Evolutionary conservation across 2,797 vertebrate species (phyloP).

Genomic region (Diceros bicornis): DNA sequence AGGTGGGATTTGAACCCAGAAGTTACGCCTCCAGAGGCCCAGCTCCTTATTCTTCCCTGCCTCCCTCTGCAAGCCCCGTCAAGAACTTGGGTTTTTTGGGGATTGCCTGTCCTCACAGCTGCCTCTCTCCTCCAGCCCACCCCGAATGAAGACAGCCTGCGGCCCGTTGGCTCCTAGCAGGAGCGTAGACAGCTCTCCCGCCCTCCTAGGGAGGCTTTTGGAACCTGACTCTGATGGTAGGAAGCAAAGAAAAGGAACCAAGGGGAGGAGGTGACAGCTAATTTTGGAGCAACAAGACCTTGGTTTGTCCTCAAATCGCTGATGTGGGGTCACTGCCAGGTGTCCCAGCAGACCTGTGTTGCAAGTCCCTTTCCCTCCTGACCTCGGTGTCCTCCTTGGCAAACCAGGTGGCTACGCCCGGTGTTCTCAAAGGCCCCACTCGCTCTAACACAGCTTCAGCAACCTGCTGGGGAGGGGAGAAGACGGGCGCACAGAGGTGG

Average conservation of each 20-base stretch:
- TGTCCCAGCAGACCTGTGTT: not conserved
- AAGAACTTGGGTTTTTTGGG: not conserved
- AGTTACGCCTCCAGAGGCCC: not conserved
- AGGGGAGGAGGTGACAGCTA: not conserved
- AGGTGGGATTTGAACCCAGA: not conserved
- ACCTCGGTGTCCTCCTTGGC: not conserved
- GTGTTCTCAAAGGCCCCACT: not conserved
- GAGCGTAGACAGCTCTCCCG: not conserved
- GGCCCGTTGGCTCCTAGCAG: not conserved
- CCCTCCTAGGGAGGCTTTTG: not conserved
- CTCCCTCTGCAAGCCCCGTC: not conserved
- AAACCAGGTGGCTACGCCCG: not conserved
- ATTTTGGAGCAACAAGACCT: not conserved
- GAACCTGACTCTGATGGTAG: not conserved
- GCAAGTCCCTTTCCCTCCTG: not conserved
- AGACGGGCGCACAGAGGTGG: not conserved
- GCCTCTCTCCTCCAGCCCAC: not conserved
- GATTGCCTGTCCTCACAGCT: not conserved
- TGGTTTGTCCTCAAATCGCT: not conserved
- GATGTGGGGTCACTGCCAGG: not conserved
- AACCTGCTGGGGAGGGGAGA: not conserved
- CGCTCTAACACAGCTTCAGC: not conserved
- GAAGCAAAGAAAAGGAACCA: not conserved
- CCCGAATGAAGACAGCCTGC: not conserved
- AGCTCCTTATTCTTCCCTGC: not conserved